These are phyloP conservation scores for Nephila pilipes DNA, from an alignment of 1,140 invertebrate species.

Conservation along the genomic window DNA sequence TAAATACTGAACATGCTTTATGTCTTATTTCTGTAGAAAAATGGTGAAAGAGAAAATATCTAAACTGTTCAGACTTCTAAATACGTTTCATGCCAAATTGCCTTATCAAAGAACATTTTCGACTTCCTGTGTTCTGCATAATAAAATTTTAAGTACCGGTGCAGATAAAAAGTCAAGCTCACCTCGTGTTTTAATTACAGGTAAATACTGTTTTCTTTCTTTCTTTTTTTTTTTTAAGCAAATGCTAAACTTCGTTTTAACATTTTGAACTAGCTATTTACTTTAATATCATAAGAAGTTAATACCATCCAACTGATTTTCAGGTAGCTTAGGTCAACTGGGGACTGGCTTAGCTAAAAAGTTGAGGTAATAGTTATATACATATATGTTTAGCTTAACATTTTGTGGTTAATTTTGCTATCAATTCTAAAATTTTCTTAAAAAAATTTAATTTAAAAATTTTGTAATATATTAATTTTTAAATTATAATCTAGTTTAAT, in stretches of 20 bases:
- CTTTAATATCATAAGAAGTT: neutral
- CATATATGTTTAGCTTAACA: too few species aligned
- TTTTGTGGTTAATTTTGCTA: too few species aligned
- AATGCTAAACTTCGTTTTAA: neutral
- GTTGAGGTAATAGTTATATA: conserved; percentile 80
- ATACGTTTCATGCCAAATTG: too few species aligned
- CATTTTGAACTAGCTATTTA: neutral
- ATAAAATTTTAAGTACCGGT: neutral
- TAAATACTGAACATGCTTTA: neutral
- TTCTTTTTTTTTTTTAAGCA: too few species aligned
- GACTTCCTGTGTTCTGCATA: neutral
- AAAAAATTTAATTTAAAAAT: too few species aligned
- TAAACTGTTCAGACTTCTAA: neutral
- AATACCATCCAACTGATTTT: conserved; percentile 16
- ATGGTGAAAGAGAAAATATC: neutral
- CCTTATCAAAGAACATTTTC: neutral
- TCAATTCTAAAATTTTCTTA: too few species aligned
- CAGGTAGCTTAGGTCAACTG: conserved; percentile 87
- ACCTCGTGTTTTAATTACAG: conserved; percentile 55
- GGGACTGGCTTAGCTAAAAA: conserved; percentile 91
- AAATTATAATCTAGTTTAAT: too few species aligned
- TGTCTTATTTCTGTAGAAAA: neutral
- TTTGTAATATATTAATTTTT: too few species aligned
- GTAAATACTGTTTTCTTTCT: neutral
- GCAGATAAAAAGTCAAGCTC: neutral